Conservation (phyloP, 1,140 invertebrate species). For the Drosophila tristis region DNA sequence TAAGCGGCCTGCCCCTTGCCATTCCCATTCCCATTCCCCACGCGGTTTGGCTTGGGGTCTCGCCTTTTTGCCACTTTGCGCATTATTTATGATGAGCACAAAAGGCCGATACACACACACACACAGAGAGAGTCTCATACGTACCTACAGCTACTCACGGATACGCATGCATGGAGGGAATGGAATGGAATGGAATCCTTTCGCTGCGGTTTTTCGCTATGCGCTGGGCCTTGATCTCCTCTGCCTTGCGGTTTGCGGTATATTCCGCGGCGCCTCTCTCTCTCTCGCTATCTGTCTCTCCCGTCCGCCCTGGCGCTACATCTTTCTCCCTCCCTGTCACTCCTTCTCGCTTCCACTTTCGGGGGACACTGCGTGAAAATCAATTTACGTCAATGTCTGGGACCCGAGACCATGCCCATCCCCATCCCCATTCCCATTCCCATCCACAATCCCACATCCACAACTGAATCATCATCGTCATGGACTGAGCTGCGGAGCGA, state of each 20-base stretch:
- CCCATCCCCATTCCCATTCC: conserved; percentile 5
- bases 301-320: conserved; percentile 3
- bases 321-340: conserved; percentile 7
- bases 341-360: not conserved
- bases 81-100: conserved; percentile 68
- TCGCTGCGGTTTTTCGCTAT: conserved; percentile 49
- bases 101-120: conserved; percentile 21
- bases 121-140: not conserved
- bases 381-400: conserved; percentile 60
- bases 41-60: conserved; percentile 23
- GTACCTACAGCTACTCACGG: not conserved
- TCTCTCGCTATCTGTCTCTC: too few relatives aligned
- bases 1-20: conserved; percentile 18
- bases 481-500: conserved; percentile 14
- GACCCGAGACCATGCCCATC: conserved; percentile 17
- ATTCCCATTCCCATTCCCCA: not conserved
- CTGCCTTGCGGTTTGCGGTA: conserved; percentile 55
- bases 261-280: conserved; percentile 8
- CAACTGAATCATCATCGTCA: conserved; percentile 54
- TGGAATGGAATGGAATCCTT: conserved; percentile 50
- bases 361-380: conserved; percentile 33
- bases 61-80: conserved; percentile 35
- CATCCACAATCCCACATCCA: conserved; percentile 14
- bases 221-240: conserved; percentile 18
- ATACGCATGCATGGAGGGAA: conserved; percentile 7